phyloP scores from a whole-genome alignment of 2,797 vertebrate species.

The Borostomias antarcticus region DNA sequence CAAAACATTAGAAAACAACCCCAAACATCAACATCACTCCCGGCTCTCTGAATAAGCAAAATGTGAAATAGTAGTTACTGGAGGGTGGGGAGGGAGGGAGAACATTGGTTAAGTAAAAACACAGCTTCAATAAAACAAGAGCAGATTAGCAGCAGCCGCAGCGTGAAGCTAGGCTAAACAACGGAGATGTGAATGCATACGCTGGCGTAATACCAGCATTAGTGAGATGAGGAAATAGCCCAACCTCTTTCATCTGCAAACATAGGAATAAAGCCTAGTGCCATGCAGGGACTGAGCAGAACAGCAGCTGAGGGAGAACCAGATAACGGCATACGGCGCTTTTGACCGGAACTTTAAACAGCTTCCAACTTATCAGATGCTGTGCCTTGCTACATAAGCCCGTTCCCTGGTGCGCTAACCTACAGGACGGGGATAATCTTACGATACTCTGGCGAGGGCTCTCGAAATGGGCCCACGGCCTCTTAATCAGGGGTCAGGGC shows the following conservation, averaged over 20 bases:
- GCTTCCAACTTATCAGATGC: slow-evolving; percentile 54
- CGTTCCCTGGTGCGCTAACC: slow-evolving; percentile 55
- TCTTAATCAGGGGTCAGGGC: slow-evolving; percentile 68
- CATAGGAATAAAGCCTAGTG: slow-evolving; percentile 46
- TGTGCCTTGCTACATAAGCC: slow-evolving; percentile 52
- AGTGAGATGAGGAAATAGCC: slow-evolving; percentile 42
- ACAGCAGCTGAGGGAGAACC: background rate
- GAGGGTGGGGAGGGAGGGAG: slow-evolving; percentile 27
- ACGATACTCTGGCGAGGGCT: slow-evolving; percentile 10
- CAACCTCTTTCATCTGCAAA: slow-evolving; percentile 65
- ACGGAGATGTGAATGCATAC: slow-evolving; percentile 3
- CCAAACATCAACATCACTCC: slow-evolving; percentile 48
- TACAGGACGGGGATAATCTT: slow-evolving; percentile 68
- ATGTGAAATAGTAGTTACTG: slow-evolving; percentile 46
- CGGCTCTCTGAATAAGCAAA: slow-evolving; percentile 41
- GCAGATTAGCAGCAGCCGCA: slow-evolving; percentile 34
- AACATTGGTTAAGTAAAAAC: slow-evolving; percentile 56
- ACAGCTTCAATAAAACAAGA: slow-evolving; percentile 51
- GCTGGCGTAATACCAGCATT: slow-evolving; percentile 49
- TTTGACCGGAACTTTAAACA: slow-evolving; percentile 33
- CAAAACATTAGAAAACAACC: too few species aligned
- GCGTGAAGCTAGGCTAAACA: slow-evolving; percentile 21
- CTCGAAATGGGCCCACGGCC: slow-evolving; percentile 60
- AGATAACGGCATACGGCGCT: slow-evolving; percentile 34
- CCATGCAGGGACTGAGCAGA: slow-evolving; percentile 50